These are phyloP conservation scores for Malurus melanocephalus DNA, from an alignment of 2,113 vertebrate genomes.

Conservation along the genomic window DNA sequence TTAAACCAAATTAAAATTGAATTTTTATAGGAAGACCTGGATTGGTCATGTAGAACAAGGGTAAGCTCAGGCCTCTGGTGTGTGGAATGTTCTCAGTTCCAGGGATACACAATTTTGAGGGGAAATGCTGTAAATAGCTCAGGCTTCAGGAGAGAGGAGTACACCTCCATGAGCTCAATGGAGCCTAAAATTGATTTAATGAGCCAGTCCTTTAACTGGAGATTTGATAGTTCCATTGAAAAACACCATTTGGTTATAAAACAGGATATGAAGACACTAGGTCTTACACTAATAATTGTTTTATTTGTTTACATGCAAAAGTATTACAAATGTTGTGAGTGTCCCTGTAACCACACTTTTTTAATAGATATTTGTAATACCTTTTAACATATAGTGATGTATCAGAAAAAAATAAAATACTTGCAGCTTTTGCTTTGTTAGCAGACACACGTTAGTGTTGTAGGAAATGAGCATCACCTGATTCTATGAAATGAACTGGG, in stretches of 20 bases:
- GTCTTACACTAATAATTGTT: not conserved
- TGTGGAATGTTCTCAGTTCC: not conserved
- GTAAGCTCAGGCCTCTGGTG: not conserved
- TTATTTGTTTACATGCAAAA: not conserved
- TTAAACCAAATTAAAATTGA: not conserved
- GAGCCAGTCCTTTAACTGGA: not conserved
- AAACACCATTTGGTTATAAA: not conserved
- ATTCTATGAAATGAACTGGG: not conserved
- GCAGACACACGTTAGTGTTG: not conserved
- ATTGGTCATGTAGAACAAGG: not conserved
- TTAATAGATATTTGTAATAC: not conserved
- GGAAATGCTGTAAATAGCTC: not conserved
- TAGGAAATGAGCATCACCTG: not conserved
- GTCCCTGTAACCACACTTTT: not conserved
- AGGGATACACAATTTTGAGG: not conserved
- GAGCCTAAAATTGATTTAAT: not conserved
- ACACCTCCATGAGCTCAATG: not conserved
- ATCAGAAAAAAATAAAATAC: not conserved
- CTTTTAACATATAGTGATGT: not conserved
- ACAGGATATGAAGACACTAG: not conserved
- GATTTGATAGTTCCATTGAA: not conserved
- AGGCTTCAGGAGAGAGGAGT: not conserved
- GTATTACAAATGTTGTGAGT: not conserved
- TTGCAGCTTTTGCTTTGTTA: not conserved
- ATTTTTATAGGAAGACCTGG: not conserved